Evolutionary conservation across 1,140 invertebrate genomes (phyloP).

Genomic region (Drosophila ironensis): DNA sequence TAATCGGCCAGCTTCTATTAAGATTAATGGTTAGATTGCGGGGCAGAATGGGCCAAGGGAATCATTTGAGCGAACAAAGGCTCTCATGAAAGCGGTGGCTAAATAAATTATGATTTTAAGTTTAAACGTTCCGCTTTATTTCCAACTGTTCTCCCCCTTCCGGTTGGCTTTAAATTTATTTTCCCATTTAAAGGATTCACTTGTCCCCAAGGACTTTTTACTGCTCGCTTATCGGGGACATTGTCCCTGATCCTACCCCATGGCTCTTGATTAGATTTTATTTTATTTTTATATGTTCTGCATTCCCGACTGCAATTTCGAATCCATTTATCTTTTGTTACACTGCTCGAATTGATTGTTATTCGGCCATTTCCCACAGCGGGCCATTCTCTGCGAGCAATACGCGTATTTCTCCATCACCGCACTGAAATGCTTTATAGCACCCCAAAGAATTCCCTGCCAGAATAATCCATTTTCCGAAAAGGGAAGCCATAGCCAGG

Average conservation of each 20-base stretch:
- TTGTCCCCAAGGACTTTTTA: constrained; percentile 26
- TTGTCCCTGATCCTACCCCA: neutral
- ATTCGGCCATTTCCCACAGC: constrained; percentile 43
- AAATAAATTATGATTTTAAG: too few relatives aligned
- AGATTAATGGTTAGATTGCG: constrained; percentile 11
- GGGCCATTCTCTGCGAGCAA: neutral
- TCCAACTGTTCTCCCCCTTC: neutral
- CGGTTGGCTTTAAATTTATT: constrained; percentile 29
- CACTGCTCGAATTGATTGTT: constrained; percentile 67
- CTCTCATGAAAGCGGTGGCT: too few relatives aligned
- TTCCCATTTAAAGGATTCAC: constrained; percentile 17
- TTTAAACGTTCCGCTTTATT: too few relatives aligned
- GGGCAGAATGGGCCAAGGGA: neutral
- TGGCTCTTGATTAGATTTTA: constrained; percentile 34
- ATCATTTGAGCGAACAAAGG: neutral
- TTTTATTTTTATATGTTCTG: constrained; percentile 24
- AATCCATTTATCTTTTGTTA: constrained; percentile 53
- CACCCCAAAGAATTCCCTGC: constrained; percentile 63
- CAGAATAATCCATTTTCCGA: constrained; percentile 54
- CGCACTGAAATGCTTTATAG: constrained; percentile 56
- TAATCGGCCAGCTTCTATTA: constrained; percentile 5
- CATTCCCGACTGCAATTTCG: constrained; percentile 10
- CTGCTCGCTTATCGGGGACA: constrained; percentile 17
- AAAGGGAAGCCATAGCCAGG: neutral
- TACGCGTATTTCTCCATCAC: neutral